Base-by-base conservation (phyloP, 2,888 invertebrate species). In the Chydorus sphaericus region DNA sequence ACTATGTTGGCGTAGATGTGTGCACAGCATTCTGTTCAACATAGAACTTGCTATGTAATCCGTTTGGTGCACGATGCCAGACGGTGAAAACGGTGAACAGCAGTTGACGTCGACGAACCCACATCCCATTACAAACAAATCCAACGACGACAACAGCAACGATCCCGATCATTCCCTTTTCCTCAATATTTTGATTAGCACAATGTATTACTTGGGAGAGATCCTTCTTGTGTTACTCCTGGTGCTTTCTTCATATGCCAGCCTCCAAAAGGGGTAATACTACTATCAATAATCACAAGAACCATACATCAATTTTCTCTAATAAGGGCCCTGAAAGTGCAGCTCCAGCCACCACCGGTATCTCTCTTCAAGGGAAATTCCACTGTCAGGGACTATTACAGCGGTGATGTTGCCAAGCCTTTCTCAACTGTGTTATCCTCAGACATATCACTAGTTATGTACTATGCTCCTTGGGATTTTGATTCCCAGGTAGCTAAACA, bases 401-500 rank as follows among this genome's bases (percentile, higher is more conserved):
- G 75, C 63, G 90, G 90, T 2, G 80, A 87, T 63, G 71, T 90
- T 48, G 75, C 75, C 50, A 74, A 75, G 61, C 80, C 85, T 29
- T 72, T 81, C 14, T 71, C 77, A 14, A 69, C 76, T 58, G 75
- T 84, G 1, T 73, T 78, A 5, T 71, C 73, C 57, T 78, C 80
- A 3, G 91, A 91, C 69, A 71, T 90, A 5, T 81, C 89, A 36
- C 82, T 93, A 70, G 79, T 92, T 26, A 88, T 92, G 82, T 92
- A 88, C 69, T 93, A 94, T 73, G 92, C 92, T 8, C 90, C 93
- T 0, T 94, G 93, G 93, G 89, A 90, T 74, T 85, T 89, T 0
- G 84, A 88, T 66, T 85, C 86, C 62, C 83, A 87, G 67, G 75
- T 76, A 65, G 79, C 83, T 0, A 74, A 82, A 55, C 71, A 75